Evolutionary conservation across 2,113 vertebrate species (phyloP).

Genomic region (Anarhynchus alexandrinus): DNA sequence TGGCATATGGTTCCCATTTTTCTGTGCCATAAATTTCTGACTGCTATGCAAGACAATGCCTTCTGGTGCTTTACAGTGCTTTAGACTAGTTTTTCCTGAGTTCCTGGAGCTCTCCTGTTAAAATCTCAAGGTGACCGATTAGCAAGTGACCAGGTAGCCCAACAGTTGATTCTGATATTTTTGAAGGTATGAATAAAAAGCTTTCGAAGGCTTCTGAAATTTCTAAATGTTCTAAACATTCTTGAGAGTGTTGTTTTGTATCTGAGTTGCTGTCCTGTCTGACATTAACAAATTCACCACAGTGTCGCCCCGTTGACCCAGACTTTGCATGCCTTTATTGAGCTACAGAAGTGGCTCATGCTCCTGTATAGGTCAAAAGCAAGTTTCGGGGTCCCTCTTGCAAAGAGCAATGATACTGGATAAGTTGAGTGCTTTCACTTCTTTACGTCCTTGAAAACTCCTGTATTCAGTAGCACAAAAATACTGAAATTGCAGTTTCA

Average conservation of each 20-base stretch:
- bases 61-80: not conserved
- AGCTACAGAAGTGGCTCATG: not conserved
- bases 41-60: not conserved
- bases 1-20: not conserved
- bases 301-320: not conserved
- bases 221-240: not conserved
- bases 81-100: not conserved
- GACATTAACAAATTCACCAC: not conserved
- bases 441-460: not conserved
- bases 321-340: not conserved
- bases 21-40: not conserved
- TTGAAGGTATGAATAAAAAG: not conserved
- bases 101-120: not conserved
- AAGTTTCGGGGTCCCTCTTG: not conserved
- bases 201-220: not conserved
- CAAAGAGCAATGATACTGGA: not conserved
- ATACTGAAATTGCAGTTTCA: not conserved
- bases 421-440: not conserved
- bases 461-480: not conserved
- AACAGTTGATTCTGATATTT: not conserved
- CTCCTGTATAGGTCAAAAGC: not conserved
- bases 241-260: not conserved
- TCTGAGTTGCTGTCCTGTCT: not conserved
- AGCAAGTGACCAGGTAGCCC: not conserved
- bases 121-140: not conserved